phyloP scores from a whole-genome alignment of 1,140 invertebrate genomes.

The Rhyacophila brunnea region DNA sequence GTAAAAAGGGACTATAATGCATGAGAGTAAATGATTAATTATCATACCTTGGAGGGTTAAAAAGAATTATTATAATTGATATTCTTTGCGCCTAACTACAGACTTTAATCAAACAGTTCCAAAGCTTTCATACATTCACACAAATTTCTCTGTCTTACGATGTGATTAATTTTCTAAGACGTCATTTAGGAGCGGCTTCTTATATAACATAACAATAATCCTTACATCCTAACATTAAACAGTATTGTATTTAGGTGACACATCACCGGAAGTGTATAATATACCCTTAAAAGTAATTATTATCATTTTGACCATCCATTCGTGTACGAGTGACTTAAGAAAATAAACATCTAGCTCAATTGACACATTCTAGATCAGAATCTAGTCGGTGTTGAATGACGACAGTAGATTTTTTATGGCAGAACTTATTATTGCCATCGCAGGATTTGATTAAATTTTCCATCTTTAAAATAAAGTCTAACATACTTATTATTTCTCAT shows the following conservation, averaged over 20 bases:
- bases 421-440: no score
- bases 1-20: no score
- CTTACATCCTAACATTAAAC: background rate
- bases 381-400: background rate
- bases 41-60: no score
- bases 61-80: no score
- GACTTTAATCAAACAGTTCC: background rate
- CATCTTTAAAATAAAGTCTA: no score
- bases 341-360: background rate
- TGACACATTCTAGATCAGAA: background rate
- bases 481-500: no score
- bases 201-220: background rate
- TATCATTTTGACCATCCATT: constrained; percentile 3
- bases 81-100: no score
- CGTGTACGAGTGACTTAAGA: background rate
- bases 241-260: background rate
- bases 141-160: background rate
- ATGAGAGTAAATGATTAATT: no score
- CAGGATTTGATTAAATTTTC: background rate
- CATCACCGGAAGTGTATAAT: background rate
- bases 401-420: no score
- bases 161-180: background rate
- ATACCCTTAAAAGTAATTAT: background rate
- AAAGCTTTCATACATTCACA: background rate
- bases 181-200: background rate